Evolutionary conservation across 1,140 invertebrate species (phyloP).

Genomic region (Laupala kohalensis): DNA sequence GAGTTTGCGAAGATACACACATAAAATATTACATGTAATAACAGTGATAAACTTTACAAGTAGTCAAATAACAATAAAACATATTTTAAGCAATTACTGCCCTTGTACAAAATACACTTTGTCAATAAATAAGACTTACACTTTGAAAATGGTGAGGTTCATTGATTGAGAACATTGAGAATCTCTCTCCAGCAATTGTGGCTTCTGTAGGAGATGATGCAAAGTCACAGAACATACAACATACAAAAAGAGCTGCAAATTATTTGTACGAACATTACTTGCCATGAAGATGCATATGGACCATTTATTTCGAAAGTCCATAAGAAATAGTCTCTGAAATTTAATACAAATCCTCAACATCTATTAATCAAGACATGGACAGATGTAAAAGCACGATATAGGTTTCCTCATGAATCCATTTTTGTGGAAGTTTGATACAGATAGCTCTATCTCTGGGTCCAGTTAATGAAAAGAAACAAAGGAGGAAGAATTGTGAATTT

Average conservation of each 20-base stretch:
- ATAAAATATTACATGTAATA: background rate
- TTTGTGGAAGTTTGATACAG: no score
- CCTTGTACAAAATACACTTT: background rate
- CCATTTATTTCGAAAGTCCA: no score
- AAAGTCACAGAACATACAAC: background rate
- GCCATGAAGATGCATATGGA: background rate
- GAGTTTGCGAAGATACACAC: background rate
- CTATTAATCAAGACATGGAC: no score
- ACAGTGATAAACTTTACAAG: background rate
- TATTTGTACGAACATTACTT: background rate
- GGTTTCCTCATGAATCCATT: no score
- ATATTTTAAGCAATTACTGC: background rate
- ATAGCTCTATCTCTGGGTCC: no score
- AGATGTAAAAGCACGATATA: no score
- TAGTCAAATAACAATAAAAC: background rate
- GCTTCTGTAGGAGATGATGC: background rate
- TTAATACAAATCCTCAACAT: no score
- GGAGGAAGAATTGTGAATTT: no score
- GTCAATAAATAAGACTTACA: background rate
- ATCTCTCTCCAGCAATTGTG: background rate
- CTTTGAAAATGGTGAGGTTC: background rate
- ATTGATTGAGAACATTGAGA: background rate
- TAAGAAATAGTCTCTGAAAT: no score
- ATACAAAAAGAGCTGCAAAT: background rate
- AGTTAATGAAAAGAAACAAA: no score